Percentiles rank a stretch among this genome's conserved stretches.
These are phyloP conservation scores for Sparidentex hasta DNA, from an alignment of 2,797 vertebrate species.

Conservation along the genomic window DNA sequence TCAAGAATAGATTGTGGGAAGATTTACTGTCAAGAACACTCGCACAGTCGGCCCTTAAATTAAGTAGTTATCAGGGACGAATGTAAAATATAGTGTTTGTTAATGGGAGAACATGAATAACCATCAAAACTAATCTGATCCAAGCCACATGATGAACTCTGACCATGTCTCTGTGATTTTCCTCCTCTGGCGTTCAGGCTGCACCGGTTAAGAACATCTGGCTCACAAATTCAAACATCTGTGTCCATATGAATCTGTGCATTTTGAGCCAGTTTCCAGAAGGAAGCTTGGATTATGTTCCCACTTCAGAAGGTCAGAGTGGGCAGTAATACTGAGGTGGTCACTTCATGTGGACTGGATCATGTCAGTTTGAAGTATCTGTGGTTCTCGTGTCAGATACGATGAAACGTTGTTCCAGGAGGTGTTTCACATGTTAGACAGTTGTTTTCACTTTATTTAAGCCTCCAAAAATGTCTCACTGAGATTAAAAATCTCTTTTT, in stretches of 20 bases:
- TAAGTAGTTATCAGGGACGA: neutral
- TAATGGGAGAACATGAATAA: neutral
- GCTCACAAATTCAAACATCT: neutral
- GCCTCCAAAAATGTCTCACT: too few species aligned
- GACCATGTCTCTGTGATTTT: neutral
- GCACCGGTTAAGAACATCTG: neutral
- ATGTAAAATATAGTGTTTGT: neutral
- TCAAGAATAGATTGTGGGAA: conserved; percentile 22
- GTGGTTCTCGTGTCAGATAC: neutral
- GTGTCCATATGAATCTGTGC: neutral
- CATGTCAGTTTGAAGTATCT: neutral
- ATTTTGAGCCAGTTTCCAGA: neutral
- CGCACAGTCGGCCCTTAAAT: neutral
- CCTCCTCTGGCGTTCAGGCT: neutral
- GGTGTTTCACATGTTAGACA: conserved; percentile 1
- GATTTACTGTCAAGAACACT: neutral
- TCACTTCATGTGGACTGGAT: neutral
- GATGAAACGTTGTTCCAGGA: neutral
- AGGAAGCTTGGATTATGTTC: neutral
- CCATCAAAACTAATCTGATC: conserved; percentile 2
- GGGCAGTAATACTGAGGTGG: too few species aligned
- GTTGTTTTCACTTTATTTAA: neutral
- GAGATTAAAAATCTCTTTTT: too few species aligned
- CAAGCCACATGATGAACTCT: neutral
- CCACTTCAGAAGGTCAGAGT: too few species aligned